Evolutionary conservation across 2,888 invertebrate species (phyloP), one percentile per base, ranked within the genome.

Genomic region (Agrochola circellaris): DNA sequence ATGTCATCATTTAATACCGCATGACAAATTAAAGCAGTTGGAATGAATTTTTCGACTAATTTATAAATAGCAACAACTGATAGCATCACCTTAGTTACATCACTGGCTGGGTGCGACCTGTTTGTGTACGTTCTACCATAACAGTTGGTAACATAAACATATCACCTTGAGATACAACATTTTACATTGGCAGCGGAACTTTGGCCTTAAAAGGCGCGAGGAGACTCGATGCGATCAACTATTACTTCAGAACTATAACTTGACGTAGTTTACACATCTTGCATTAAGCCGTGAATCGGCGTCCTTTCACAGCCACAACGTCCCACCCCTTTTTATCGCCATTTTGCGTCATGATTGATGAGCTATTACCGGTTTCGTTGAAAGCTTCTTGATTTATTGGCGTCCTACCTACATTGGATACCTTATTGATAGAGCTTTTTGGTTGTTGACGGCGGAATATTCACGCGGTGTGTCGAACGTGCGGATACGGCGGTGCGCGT

Each of bases 291-390:
- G 79, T 87, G 81, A 77, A 83, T 87, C 87, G 79, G 79, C 82
- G 80, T 82, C 84, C 79, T 88, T 86, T 87, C 81, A 84, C 85
- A 88, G 83, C 81, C 81, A 83, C 79, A 89, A 76, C 85, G 82
- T 85, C 85, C 84, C 84, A 81, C 87, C 84, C 87, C 90, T 91
- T 90, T 91, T 90, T 86, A 90, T 89, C 89, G 89, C 91, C 86
- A 87, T 92, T 93, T 92, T 90, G 90, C 89, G 88, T 86, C 88
- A 90, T 95, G 95, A 95, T 95, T 94, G 95, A 96, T 95, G 94
- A 90, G 81, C 89, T 88, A 89, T 91, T 91, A 92, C 94, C 94
- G 94, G 92, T 93, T 91, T 84, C 73, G 90, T 88, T 92, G 89
- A 92, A 94, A 92, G 92, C 82, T 81, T 79, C 90, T 88, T 93